Percentiles rank a stretch among this genome's conserved stretches.
Conservation (phyloP, 2,113 vertebrate species). For the Speoplatyrhinus poulsoni region DNA sequence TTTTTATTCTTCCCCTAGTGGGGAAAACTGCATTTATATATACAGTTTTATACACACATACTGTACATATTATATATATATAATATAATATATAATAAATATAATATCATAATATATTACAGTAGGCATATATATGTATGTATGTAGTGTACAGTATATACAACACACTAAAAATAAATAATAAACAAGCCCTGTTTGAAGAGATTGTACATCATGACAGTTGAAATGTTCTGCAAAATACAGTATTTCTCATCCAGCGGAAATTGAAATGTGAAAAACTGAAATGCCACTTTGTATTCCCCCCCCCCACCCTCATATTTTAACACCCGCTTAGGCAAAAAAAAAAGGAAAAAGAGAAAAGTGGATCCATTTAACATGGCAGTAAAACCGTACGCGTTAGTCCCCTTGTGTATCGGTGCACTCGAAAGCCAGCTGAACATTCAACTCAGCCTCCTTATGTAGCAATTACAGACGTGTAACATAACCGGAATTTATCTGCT, state of each 20-base stretch:
- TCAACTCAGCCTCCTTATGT: conserved; percentile 59
- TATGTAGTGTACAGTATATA: too few species aligned
- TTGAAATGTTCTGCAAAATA: background rate
- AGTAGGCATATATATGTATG: too few species aligned
- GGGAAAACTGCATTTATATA: too few species aligned
- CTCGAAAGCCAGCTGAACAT: conserved; percentile 63
- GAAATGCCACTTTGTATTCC: background rate
- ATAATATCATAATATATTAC: too few species aligned
- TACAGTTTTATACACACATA: too few species aligned
- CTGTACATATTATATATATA: too few species aligned
- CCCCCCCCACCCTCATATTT: background rate
- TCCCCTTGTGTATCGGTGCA: conserved; percentile 53
- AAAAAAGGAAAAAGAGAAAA: conserved; percentile 44
- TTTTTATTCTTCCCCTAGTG: too few species aligned
- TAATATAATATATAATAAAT: too few species aligned
- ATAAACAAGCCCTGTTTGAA: background rate
- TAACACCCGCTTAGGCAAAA: conserved; percentile 9
- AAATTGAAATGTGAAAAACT: conserved; percentile 3
- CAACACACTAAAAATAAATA: background rate
- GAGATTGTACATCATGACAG: background rate
- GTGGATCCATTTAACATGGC: conserved; percentile 64
- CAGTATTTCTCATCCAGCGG: conserved; percentile 27
- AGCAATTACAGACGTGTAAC: conserved; percentile 63
- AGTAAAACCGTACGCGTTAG: conserved; percentile 49
- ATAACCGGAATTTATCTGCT: conserved; percentile 51